Conservation (phyloP, 2,113 vertebrate species). For the Aix galericulata region DNA sequence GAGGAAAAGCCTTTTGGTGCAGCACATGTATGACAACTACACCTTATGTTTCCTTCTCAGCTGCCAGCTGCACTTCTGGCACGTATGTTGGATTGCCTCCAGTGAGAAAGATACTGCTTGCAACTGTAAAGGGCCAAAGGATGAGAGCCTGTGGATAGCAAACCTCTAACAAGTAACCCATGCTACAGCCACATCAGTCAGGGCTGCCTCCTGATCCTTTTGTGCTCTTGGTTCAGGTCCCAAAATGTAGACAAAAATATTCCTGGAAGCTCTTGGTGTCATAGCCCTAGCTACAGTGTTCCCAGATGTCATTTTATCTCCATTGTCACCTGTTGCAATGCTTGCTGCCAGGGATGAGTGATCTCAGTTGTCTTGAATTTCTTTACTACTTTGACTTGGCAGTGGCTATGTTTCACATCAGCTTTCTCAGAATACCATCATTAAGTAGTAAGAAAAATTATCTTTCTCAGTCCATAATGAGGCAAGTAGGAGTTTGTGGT, state of each 20-base stretch:
- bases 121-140: not conserved
- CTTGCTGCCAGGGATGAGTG: not conserved
- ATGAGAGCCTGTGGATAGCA: not conserved
- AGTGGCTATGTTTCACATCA: not conserved
- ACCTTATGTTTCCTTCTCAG: not conserved
- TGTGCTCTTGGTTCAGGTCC: not conserved
- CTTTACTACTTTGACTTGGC: not conserved
- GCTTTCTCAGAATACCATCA: not conserved
- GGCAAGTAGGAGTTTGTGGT: not conserved
- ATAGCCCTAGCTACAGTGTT: not conserved
- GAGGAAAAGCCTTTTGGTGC: not conserved
- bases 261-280: not conserved
- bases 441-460: not conserved
- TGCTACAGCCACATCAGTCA: not conserved
- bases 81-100: not conserved
- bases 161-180: not conserved
- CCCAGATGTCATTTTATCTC: not conserved
- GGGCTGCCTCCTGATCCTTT: not conserved
- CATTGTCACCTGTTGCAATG: not conserved
- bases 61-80: not conserved
- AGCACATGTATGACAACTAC: not conserved
- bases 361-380: not conserved
- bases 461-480: not conserved
- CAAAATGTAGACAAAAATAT: not conserved
- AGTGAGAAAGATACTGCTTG: not conserved